These are phyloP conservation scores for Epizoanthus illoricatus DNA, from an alignment of 92 coral and sea anemone genomes.

Conservation along the genomic window DNA sequence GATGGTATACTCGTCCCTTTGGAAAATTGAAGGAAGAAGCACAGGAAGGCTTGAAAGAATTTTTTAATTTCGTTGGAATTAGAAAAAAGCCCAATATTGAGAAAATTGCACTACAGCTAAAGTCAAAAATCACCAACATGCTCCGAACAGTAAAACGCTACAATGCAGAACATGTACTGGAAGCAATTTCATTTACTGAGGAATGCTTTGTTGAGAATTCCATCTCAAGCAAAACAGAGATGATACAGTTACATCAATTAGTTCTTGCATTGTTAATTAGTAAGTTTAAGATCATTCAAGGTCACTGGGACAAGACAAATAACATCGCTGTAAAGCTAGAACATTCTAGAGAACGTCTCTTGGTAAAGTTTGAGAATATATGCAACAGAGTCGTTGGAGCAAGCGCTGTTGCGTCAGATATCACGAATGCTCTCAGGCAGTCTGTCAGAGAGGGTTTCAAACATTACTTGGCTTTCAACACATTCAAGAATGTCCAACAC, in stretches of 20 bases:
- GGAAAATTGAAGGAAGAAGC: neutral
- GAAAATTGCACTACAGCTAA: neutral
- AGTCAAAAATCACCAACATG: neutral
- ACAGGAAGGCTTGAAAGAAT: neutral
- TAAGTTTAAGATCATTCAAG: conserved; percentile 1
- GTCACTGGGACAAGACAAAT: conserved; percentile 6
- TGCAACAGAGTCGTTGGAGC: conserved; percentile 23
- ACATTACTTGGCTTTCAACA: conserved; percentile 2
- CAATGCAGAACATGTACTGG: neutral
- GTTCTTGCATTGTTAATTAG: neutral
- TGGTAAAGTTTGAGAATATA: conserved; percentile 9
- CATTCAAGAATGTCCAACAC: neutral
- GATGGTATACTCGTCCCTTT: neutral
- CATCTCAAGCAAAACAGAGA: neutral
- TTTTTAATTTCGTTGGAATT: neutral
- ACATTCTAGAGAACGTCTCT: conserved; percentile 1
- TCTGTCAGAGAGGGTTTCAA: neutral
- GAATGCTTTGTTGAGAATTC: neutral
- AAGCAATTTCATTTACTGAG: conserved; percentile 3
- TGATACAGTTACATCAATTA: neutral
- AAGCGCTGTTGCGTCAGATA: conserved; percentile 14
- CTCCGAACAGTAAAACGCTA: conserved; percentile 5
- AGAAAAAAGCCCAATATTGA: neutral
- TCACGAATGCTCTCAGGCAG: conserved; percentile 19
- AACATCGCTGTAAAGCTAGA: conserved; percentile 16